Percentiles rank a stretch among this genome's conserved stretches.
These are phyloP conservation scores for Charina bottae DNA, from an alignment of 2,113 vertebrate species.

Conservation along the genomic window DNA sequence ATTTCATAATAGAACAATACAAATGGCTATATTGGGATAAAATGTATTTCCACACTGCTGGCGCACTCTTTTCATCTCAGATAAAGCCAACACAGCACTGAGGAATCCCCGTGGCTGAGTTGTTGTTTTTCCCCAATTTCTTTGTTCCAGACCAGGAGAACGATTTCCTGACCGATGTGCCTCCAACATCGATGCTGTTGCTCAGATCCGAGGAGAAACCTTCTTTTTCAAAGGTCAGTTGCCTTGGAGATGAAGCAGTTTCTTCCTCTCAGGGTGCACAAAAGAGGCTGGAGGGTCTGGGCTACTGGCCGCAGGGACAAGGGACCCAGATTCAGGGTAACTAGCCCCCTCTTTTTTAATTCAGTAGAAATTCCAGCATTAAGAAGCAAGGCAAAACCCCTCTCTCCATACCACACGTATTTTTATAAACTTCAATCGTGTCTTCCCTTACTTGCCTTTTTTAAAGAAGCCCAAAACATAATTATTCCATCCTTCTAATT, in stretches of 20 bases:
- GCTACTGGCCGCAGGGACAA: background rate
- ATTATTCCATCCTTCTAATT: background rate
- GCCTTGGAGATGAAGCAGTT: background rate
- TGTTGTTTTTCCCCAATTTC: background rate
- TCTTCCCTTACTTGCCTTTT: background rate
- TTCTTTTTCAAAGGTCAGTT: conserved; percentile 81
- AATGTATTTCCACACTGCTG: too few species aligned
- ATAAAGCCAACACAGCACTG: background rate
- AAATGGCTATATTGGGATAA: background rate
- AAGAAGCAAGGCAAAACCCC: background rate
- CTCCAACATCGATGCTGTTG: conserved; percentile 75
- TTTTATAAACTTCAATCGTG: background rate
- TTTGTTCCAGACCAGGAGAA: conserved; percentile 17
- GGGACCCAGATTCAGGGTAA: background rate
- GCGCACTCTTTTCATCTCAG: background rate
- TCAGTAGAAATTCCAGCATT: background rate
- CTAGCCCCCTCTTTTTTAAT: background rate
- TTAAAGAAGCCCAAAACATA: background rate
- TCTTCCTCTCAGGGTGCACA: background rate
- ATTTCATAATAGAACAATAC: too few species aligned
- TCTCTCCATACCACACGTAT: background rate
- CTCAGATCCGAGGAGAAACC: conserved; percentile 75
- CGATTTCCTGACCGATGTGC: conserved; percentile 70
- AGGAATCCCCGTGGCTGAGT: background rate
- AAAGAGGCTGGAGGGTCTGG: background rate